These are phyloP conservation scores for Cetonia aurata DNA, from an alignment of 2,888 invertebrate genomes.

Conservation along the genomic window DNA sequence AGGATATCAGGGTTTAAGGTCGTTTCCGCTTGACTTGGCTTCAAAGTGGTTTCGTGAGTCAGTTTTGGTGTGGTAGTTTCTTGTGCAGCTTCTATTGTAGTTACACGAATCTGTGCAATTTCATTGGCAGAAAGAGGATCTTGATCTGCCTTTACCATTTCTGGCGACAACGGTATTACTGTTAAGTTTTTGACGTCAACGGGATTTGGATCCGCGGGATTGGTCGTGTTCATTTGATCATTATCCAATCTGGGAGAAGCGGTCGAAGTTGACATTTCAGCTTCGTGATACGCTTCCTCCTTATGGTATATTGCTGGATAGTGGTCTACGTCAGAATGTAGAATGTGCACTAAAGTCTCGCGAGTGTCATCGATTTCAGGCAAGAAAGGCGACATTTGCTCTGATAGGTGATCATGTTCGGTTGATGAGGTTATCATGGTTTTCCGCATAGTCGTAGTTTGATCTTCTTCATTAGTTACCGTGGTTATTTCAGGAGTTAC, in stretches of 20 bases:
- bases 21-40: background rate
- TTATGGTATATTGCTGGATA: constrained; percentile 60
- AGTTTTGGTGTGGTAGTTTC: constrained; percentile 21
- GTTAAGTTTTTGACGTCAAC: constrained; percentile 53
- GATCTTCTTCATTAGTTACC: background rate
- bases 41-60: constrained; percentile 38
- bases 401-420: constrained; percentile 41
- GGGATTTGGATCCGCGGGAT: constrained; percentile 66
- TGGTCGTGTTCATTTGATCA: constrained; percentile 68
- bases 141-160: constrained; percentile 41
- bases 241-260: constrained; percentile 68
- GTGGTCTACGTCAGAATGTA: constrained; percentile 68
- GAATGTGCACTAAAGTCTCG: constrained; percentile 71
- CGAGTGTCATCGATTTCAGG: constrained; percentile 76
- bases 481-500: constrained; percentile 6
- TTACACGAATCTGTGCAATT: background rate
- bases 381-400: constrained; percentile 45
- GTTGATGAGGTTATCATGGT: constrained; percentile 36
- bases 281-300: constrained; percentile 44
- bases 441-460: background rate
- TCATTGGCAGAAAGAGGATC: constrained; percentile 14
- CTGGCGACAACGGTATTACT: constrained; percentile 54
- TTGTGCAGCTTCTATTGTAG: background rate
- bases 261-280: constrained; percentile 46
- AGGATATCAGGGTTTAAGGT: constrained; percentile 58